Base-by-base conservation (phyloP, 2,888 invertebrate genomes). In the Zaprionus obscuricornis region DNA sequence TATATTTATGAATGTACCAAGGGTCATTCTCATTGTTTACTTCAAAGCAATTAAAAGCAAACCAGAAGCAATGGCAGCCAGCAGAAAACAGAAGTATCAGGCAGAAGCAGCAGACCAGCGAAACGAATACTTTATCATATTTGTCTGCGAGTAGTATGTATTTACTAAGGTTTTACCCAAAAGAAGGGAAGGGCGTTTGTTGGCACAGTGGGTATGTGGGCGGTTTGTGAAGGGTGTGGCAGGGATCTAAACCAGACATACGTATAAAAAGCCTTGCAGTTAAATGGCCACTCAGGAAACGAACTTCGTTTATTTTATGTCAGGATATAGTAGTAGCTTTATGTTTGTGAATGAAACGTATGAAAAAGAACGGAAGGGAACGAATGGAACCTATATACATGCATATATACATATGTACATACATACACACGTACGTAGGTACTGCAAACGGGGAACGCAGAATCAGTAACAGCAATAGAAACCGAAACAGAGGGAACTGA, bases 261-360 rank as follows among this genome's bases (percentile, higher is more conserved):
- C 64, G 58, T 73, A 71, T 66, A 60, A 70, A 81, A 81, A 74
- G 85, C 82, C 78, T 75, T 70, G 63, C 83, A 84, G 75, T 78
- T 70, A 81, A 81, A 84, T 81, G 82, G 85, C 70, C 85, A 82
- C 79, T 79, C 82, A 82, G 85, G 82, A 84, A 81, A 82, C 85
- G 85, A 81, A 81, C 51, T 81, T 84, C 85, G 85, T 77, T 81
- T 81, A 84, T 81, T 77, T 77, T 81, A 82, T 84, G 84, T 84
- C 76, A 83, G 83, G 65, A 79, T 79, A 78, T 81, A 59, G 14
- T 52, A 70, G 59, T 71, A 74, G 75, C 66, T 77, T 66, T 68
- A 60, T 75, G 57, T 76, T 73, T 77, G 64, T 67, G 74, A 77
- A 60, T 66, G 54, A n/a, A n/a, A n/a, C 45, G 52, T 50, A 56